Conservation (phyloP, 2,888 invertebrate species). For the Pocota personata region DNA sequence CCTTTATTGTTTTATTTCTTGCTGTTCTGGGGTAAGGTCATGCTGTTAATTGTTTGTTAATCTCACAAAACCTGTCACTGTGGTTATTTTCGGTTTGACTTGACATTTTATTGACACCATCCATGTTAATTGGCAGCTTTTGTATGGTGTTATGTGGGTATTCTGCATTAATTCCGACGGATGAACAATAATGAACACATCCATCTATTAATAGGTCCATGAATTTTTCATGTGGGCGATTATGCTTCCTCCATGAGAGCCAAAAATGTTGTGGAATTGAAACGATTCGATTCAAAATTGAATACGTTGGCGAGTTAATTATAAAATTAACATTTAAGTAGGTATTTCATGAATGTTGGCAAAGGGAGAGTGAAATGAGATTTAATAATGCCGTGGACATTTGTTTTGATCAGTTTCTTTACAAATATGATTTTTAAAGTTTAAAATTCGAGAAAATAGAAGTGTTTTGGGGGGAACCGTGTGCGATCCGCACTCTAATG, state of each 20-base stretch:
- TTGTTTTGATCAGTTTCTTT: too few species aligned
- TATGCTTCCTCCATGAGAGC: neutral
- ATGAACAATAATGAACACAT: neutral
- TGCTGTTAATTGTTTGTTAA: slow-evolving; percentile 25
- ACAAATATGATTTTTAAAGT: too few species aligned
- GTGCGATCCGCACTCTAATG: too few species aligned
- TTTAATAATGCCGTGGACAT: too few species aligned
- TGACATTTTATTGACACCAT: slow-evolving; percentile 25
- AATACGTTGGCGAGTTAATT: too few species aligned
- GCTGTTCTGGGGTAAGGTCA: neutral
- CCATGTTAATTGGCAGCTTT: slow-evolving; percentile 11
- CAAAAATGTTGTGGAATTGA: neutral
- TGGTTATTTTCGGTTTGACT: slow-evolving; percentile 18
- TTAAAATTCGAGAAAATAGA: too few species aligned
- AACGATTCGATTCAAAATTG: too few species aligned
- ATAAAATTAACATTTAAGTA: too few species aligned
- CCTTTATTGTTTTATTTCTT: neutral
- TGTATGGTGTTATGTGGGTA: slow-evolving; percentile 1
- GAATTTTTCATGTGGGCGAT: neutral
- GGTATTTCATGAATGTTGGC: too few species aligned
- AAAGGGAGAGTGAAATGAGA: too few species aligned
- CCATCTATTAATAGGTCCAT: neutral
- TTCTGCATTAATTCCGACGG: slow-evolving; percentile 8
- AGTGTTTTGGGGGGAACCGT: too few species aligned
- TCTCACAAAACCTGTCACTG: slow-evolving; percentile 10